These are phyloP conservation scores for Mesoclemmys tuberculata DNA, from an alignment of 2,113 vertebrate species.

Conservation along the genomic window DNA sequence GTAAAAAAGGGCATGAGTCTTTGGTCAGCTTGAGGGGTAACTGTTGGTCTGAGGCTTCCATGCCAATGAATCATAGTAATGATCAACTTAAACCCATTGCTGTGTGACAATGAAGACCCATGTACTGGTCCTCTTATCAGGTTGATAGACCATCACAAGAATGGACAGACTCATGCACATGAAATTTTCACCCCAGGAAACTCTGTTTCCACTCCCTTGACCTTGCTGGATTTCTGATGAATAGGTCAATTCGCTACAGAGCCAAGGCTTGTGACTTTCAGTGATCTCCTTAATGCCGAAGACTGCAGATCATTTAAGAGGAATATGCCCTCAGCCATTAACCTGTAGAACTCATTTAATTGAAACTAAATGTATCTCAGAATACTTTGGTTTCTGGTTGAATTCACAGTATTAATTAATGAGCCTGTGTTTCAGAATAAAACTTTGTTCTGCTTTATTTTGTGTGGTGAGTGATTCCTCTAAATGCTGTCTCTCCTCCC, in stretches of 20 bases:
- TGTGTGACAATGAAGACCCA: background rate
- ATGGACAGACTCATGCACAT: background rate
- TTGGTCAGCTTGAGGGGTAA: background rate
- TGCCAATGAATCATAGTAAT: background rate
- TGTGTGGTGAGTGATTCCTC: constrained; percentile 76
- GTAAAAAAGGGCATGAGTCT: background rate
- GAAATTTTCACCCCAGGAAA: background rate
- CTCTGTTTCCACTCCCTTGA: no score
- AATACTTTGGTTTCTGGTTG: constrained; percentile 78
- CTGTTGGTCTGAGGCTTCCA: background rate
- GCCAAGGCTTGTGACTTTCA: background rate
- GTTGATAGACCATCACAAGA: background rate
- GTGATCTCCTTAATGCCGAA: no score
- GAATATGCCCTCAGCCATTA: constrained; percentile 66
- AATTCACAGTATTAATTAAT: constrained; percentile 84
- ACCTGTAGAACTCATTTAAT: constrained; percentile 72
- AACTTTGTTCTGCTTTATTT: constrained; percentile 75
- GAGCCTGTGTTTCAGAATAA: constrained; percentile 74
- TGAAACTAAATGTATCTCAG: constrained; percentile 73
- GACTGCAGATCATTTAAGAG: background rate
- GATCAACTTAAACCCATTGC: background rate
- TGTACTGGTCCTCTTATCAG: background rate
- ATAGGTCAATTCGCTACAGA: background rate
- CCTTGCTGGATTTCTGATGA: background rate
- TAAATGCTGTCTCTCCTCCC: constrained; percentile 13